phyloP scores from a whole-genome alignment of 1,140 invertebrate genomes.

The Cryptotermes secundus region DNA sequence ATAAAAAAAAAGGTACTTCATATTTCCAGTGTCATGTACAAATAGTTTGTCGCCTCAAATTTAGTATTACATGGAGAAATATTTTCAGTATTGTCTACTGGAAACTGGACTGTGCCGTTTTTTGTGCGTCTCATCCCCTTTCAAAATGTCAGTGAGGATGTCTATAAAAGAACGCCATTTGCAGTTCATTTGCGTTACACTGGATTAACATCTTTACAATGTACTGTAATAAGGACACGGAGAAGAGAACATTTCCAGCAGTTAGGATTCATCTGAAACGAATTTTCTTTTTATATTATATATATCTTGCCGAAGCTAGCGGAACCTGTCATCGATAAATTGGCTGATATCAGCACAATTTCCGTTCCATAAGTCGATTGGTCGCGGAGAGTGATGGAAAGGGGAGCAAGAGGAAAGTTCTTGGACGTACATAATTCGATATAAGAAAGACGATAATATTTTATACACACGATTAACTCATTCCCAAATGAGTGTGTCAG shows the following conservation, averaged over 20 bases:
- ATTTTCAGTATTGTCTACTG: too few relatives aligned
- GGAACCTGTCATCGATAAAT: not conserved
- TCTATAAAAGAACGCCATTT: not conserved
- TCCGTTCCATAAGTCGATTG: not conserved
- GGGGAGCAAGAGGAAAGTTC: not conserved
- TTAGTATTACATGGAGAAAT: too few relatives aligned
- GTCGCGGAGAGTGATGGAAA: not conserved
- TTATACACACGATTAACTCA: not conserved
- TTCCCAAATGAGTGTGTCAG: not conserved
- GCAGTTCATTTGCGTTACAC: not conserved
- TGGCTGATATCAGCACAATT: slow-evolving; percentile 5
- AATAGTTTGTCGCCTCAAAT: too few relatives aligned
- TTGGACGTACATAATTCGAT: not conserved
- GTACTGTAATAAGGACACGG: too few relatives aligned
- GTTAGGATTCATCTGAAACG: too few relatives aligned
- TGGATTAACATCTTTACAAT: not conserved
- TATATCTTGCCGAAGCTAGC: not conserved
- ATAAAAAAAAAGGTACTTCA: too few relatives aligned
- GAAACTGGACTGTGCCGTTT: too few relatives aligned
- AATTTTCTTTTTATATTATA: not conserved
- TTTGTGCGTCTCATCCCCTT: too few relatives aligned
- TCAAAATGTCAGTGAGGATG: too few relatives aligned
- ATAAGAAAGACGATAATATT: not conserved
- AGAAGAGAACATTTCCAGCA: too few relatives aligned
- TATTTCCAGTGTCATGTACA: too few relatives aligned